Evolutionary conservation across 2,797 vertebrate genomes (phyloP).

Genomic region (Halcyon smyrnensis): DNA sequence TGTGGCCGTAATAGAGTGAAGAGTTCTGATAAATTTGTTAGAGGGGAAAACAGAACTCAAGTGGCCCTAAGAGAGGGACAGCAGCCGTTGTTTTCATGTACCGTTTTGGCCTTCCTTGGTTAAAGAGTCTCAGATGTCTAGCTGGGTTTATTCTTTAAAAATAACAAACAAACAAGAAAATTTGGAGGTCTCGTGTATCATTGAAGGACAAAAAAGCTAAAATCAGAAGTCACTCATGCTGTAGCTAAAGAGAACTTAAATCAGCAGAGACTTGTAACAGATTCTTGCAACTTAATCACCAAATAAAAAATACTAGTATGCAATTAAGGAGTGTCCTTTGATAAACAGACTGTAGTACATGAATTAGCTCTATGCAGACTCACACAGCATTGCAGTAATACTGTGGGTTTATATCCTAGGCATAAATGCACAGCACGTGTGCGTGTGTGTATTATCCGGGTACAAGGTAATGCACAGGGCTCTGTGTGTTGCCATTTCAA

Average conservation of each 20-base stretch:
- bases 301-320: slow-evolving; percentile 13
- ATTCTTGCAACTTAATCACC: neutral
- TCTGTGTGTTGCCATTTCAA: neutral
- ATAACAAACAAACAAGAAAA: neutral
- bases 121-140: neutral
- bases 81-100: neutral
- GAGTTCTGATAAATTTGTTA: neutral
- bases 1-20: neutral
- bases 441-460: fast-evolving
- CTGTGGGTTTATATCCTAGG: neutral
- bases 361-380: neutral
- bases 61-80: neutral
- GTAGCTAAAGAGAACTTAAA: neutral
- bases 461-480: neutral
- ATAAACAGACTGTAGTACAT: neutral
- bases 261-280: neutral
- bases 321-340: slow-evolving; percentile 1
- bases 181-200: neutral
- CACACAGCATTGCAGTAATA: neutral
- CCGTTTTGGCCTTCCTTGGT: neutral
- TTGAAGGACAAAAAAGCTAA: neutral
- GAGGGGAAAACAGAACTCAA: neutral
- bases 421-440: neutral
- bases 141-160: neutral
- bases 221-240: neutral